Evolutionary conservation across 2,797 vertebrate species (phyloP).

Genomic region (Taeniopygia guttata): DNA sequence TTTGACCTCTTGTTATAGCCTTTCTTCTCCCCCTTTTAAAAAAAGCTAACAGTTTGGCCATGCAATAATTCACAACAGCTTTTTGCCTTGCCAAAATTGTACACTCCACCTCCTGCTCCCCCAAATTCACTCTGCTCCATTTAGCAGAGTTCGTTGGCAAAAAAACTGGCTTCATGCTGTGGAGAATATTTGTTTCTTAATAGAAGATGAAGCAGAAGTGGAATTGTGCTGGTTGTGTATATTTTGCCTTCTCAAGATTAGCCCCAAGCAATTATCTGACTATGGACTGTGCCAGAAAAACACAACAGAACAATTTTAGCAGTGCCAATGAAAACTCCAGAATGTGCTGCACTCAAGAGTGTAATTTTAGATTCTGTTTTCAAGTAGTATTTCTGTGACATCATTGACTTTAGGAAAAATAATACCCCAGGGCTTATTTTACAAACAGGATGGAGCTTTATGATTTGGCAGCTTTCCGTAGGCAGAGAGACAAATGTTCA

Average conservation of each 20-base stretch:
- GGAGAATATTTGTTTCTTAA: constrained; percentile 59
- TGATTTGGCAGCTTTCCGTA: constrained; percentile 60
- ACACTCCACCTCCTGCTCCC: not conserved
- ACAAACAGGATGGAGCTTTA: constrained; percentile 65
- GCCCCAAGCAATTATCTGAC: constrained; percentile 64
- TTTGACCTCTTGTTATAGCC: not conserved
- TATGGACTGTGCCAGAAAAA: constrained; percentile 59
- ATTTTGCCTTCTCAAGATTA: constrained; percentile 64
- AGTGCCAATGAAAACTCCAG: constrained; percentile 68
- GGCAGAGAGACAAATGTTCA: constrained; percentile 36
- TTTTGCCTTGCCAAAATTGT: not conserved
- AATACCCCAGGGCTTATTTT: constrained; percentile 63
- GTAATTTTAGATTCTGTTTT: constrained; percentile 71
- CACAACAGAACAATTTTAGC: constrained; percentile 65
- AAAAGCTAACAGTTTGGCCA: not conserved
- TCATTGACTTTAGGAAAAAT: constrained; percentile 65
- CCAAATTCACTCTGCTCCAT: constrained; percentile 8
- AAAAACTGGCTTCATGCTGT: constrained; percentile 7
- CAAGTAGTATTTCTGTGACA: constrained; percentile 69
- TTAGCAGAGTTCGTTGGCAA: constrained; percentile 41
- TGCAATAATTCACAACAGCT: constrained; percentile 4
- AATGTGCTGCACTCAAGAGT: constrained; percentile 56
- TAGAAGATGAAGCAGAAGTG: constrained; percentile 41
- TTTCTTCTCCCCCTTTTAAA: not conserved
- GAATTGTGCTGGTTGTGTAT: constrained; percentile 52